A percentile compares a stretch with the other conserved stretches of the same genome.
Evolutionary conservation across 2,888 invertebrate genomes (phyloP).

Genomic region (Lymantria monacha): DNA sequence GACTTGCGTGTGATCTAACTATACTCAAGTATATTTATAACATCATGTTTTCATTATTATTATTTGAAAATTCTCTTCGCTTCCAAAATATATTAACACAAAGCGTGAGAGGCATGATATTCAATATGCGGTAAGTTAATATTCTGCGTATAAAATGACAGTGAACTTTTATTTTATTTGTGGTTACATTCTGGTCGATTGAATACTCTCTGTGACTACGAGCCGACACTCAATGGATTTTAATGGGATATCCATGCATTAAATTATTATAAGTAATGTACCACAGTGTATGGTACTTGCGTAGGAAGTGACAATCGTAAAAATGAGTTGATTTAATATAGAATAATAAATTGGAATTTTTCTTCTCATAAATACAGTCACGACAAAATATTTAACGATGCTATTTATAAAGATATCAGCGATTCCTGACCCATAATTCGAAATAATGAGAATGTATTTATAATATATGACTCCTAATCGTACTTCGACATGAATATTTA

Average conservation of each 20-base stretch:
- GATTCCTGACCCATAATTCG: conserved; percentile 29
- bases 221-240: conserved; percentile 65
- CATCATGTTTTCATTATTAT: too few relatives aligned
- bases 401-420: conserved; percentile 51
- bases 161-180: conserved; percentile 45
- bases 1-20: too few relatives aligned
- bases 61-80: background rate
- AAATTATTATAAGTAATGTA: conserved; percentile 53
- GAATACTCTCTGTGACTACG: conserved; percentile 53
- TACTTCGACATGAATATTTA: conserved; percentile 33
- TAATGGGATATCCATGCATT: conserved; percentile 52
- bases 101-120: conserved; percentile 27
- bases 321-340: conserved; percentile 52
- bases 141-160: conserved; percentile 34
- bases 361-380: conserved; percentile 44
- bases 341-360: conserved; percentile 38
- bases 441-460: conserved; percentile 30
- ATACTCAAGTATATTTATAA: too few relatives aligned
- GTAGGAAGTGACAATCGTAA: conserved; percentile 49
- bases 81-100: conserved; percentile 20
- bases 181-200: conserved; percentile 43
- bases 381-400: conserved; percentile 63
- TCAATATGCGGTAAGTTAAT: conserved; percentile 40
- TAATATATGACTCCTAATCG: conserved; percentile 27
- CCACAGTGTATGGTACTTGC: conserved; percentile 40